Evolutionary conservation across 2,888 invertebrate genomes (phyloP).

Genomic region (Hermaeophaga mercurialis): DNA sequence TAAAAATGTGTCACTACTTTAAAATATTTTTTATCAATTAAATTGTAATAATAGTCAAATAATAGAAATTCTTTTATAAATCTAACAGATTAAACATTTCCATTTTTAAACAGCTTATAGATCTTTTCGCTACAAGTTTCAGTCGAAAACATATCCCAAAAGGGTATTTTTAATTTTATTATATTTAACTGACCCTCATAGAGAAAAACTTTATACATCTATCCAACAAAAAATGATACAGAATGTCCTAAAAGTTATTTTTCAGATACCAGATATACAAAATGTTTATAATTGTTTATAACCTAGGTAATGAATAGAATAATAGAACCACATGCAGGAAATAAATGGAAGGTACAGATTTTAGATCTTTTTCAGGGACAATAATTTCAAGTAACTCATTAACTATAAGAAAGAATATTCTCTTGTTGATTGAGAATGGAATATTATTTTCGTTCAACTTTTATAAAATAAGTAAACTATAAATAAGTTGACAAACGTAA

Average conservation of each 20-base stretch:
- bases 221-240: conserved; percentile 11
- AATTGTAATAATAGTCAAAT: neutral
- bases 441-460: too few species aligned
- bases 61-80: neutral
- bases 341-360: too few species aligned
- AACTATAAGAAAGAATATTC: neutral
- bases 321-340: too few species aligned
- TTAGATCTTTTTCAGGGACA: too few species aligned
- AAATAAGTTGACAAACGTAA: too few species aligned
- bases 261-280: neutral
- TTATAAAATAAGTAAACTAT: too few species aligned
- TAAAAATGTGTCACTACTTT: too few species aligned
- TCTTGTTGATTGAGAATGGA: too few species aligned
- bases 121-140: neutral
- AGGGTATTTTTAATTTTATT: neutral
- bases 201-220: neutral
- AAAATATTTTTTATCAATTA: neutral
- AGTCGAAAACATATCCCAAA: neutral
- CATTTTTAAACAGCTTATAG: neutral
- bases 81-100: conserved; percentile 1
- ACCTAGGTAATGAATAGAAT: neutral
- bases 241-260: conserved; percentile 3
- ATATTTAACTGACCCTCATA: neutral
- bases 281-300: neutral
- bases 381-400: neutral